Conservation (phyloP, 1,140 invertebrate genomes). For the Sinella curviseta region DNA sequence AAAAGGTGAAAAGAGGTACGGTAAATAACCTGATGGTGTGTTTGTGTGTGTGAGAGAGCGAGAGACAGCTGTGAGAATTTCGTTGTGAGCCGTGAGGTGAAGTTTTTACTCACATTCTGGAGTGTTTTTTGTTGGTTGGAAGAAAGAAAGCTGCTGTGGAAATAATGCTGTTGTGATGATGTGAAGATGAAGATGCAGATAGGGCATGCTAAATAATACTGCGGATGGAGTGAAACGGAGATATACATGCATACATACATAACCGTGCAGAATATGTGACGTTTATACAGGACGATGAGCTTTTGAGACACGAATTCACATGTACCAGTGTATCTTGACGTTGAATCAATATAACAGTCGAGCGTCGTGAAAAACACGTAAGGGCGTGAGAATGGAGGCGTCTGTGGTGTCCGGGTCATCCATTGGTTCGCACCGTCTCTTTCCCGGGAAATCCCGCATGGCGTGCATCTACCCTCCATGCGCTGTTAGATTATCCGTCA, state of each 20-base stretch:
- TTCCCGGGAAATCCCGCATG: conserved; percentile 48
- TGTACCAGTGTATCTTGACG: conserved; percentile 23
- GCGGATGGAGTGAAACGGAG: neutral
- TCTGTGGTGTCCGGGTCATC: conserved; percentile 49
- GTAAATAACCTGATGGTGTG: conserved; percentile 14
- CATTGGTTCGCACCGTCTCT: conserved; percentile 49
- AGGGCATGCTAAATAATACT: neutral
- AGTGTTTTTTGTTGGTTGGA: neutral
- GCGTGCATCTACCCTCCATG: conserved; percentile 49
- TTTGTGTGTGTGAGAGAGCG: neutral
- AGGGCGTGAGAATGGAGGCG: conserved; percentile 49
- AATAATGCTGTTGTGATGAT: neutral
- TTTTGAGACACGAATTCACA: neutral
- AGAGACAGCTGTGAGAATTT: neutral
- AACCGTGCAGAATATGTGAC: neutral
- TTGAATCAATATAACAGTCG: conserved; percentile 49
- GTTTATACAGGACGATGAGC: neutral
- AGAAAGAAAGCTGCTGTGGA: neutral
- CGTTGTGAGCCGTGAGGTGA: neutral
- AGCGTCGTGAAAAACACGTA: conserved; percentile 49
- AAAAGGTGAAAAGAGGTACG: conserved; percentile 16
- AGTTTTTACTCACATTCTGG: conserved; percentile 25
- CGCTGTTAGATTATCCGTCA: conserved; percentile 34
- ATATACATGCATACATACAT: neutral
- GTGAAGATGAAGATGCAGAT: neutral